Conservation (phyloP, 2,888 invertebrate species). For the Hirtodrosophila cameraria region DNA sequence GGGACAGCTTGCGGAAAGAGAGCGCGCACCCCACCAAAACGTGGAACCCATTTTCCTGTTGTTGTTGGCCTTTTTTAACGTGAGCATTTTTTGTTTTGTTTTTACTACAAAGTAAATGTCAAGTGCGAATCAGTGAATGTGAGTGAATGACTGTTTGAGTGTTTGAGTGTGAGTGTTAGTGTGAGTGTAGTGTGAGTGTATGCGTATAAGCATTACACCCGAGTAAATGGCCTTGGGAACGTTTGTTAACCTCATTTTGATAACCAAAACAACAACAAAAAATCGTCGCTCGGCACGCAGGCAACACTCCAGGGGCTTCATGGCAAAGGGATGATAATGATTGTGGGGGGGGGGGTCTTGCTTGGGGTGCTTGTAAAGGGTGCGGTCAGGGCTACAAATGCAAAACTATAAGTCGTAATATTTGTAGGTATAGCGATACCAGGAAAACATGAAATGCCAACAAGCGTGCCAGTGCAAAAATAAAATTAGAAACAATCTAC, state of each 20-base stretch:
- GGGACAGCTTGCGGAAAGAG: background rate
- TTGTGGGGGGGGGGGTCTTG: background rate
- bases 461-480: slow-evolving; percentile 36
- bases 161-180: slow-evolving; percentile 10
- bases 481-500: background rate
- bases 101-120: slow-evolving; percentile 76
- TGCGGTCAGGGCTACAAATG: slow-evolving; percentile 55
- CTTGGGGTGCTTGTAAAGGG: slow-evolving; percentile 38
- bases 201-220: slow-evolving; percentile 43
- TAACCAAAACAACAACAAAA: slow-evolving; percentile 64
- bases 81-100: slow-evolving; percentile 22
- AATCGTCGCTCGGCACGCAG: slow-evolving; percentile 67
- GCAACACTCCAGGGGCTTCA: slow-evolving; percentile 35
- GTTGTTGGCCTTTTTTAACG: slow-evolving; percentile 42
- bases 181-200: slow-evolving; percentile 22
- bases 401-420: slow-evolving; percentile 18
- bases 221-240: slow-evolving; percentile 75
- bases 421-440: slow-evolving; percentile 6
- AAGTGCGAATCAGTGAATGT: slow-evolving; percentile 71
- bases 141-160: slow-evolving; percentile 44
- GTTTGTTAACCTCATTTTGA: slow-evolving; percentile 78
- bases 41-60: slow-evolving; percentile 35
- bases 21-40: slow-evolving; percentile 16
- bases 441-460: slow-evolving; percentile 30
- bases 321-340: no score